A percentile compares a stretch with the other conserved stretches of the same genome.
phyloP scores from a whole-genome alignment of 64 coral and sea anemone species.

The Stichodactyla mertensii region DNA sequence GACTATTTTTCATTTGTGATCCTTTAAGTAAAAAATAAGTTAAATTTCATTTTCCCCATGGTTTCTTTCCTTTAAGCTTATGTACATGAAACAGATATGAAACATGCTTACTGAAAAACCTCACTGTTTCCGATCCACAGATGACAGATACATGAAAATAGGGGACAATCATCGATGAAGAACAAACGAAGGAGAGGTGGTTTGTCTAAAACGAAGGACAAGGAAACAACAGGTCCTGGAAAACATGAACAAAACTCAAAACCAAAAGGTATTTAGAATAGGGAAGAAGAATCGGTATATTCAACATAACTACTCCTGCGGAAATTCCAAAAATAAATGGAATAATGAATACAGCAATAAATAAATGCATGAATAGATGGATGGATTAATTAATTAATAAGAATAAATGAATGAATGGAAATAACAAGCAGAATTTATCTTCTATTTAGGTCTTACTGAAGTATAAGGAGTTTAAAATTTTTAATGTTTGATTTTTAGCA shows the following conservation, averaged over 20 bases:
- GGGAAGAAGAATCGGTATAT: not conserved
- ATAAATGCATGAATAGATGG: too few species aligned
- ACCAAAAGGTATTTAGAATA: not conserved
- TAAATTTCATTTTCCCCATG: too few species aligned
- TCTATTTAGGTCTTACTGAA: not conserved
- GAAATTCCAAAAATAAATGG: too few species aligned
- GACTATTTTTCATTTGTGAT: too few species aligned
- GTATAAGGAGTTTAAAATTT: not conserved
- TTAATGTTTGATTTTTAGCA: not conserved
- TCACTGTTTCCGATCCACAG: not conserved
- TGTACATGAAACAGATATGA: too few species aligned
- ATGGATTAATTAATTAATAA: too few species aligned
- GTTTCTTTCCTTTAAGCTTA: too few species aligned
- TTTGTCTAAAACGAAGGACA: not conserved
- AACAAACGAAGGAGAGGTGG: not conserved
- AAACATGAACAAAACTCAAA: not conserved
- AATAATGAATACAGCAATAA: too few species aligned
- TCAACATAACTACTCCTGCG: not conserved
- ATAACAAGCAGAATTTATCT: too few species aligned
- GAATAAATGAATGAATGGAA: too few species aligned
- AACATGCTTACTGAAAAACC: too few species aligned
- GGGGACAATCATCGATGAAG: not conserved
- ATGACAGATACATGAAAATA: not conserved
- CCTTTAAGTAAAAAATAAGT: too few species aligned
- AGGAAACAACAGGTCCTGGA: not conserved